Base-by-base conservation (phyloP, 2,113 vertebrate species). In the Elanoides forficatus region DNA sequence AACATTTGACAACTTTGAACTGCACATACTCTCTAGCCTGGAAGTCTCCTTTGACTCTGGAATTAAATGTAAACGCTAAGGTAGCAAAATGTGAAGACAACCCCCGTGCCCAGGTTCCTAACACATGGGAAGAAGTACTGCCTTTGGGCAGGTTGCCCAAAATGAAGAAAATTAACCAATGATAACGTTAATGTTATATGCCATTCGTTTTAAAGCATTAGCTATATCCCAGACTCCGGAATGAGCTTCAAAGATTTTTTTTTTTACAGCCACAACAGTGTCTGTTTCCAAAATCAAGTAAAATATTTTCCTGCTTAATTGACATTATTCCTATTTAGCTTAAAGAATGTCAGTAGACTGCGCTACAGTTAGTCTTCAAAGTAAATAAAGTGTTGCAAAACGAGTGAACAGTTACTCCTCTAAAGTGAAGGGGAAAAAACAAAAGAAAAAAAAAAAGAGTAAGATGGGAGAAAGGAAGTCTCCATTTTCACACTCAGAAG, bases 71-170 rank as follows among this genome's bases (percentile, higher is more conserved):
- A 74, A 60, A 36, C 19, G 4, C 47, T 11, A 36, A 18, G 22
- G 56, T 3, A 43, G 48, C 23, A 10, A 40, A 50, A 30, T 1
- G 29, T 0, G 0, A 43, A 26, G 68, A 29, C 32, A n/a, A 18
- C 8, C 45, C 20, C 48, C 1, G 2, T 8, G n/a, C 30, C 50
- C 68, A 18, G 48, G 8, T 10, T 34, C 43, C 65, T 13, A n/a
- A 16, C 53, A 14, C 1, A 3, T 4, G 40, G 58, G 30, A 52
- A 34, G n/a, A 23, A 53, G 53, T 10, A 21, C 32, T 27, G 59
- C n/a, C 66, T 43, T 52, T 2, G 25, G 50, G 50, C 14, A 34
- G 50, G 30, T 11, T 19, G 19, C 20, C 30, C 60, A 22, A 34
- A 63, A 56, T 5, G 19, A 30, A 76, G 47, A 48, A 32, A n/a